Evolutionary conservation across 1,140 invertebrate genomes (phyloP).

Genomic region (Maconellicoccus hirsutus): DNA sequence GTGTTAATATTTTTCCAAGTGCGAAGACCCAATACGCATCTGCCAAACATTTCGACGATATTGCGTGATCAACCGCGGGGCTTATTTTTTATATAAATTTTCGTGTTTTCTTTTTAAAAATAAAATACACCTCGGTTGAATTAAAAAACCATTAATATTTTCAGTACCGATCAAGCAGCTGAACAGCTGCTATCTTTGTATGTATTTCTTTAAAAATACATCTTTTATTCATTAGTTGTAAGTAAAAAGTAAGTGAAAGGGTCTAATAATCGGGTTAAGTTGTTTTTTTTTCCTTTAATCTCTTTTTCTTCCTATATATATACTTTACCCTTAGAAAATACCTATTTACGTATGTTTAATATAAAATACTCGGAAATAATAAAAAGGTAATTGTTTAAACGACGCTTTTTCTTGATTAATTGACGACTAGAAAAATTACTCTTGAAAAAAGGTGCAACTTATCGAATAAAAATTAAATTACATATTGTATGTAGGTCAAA

Average conservation of each 20-base stretch:
- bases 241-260: constrained; percentile 1
- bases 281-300: neutral
- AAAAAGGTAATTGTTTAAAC: no score
- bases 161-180: neutral
- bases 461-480: constrained; percentile 6
- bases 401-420: neutral
- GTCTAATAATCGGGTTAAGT: neutral
- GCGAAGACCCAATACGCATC: neutral
- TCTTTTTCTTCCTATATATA: neutral
- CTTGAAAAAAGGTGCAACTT: neutral
- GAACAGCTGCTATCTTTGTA: neutral
- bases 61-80: neutral
- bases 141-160: constrained; percentile 5
- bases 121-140: neutral
- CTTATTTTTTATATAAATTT: neutral
- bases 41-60: neutral
- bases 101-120: neutral
- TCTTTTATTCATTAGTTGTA: neutral
- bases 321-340: no score
- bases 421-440: neutral
- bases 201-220: neutral
- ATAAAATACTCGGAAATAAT: no score
- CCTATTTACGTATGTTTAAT: no score
- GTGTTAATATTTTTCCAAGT: neutral
- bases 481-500: neutral